Base-by-base conservation (phyloP, 92 coral and sea anemone species). In the Phenganax marumi region DNA sequence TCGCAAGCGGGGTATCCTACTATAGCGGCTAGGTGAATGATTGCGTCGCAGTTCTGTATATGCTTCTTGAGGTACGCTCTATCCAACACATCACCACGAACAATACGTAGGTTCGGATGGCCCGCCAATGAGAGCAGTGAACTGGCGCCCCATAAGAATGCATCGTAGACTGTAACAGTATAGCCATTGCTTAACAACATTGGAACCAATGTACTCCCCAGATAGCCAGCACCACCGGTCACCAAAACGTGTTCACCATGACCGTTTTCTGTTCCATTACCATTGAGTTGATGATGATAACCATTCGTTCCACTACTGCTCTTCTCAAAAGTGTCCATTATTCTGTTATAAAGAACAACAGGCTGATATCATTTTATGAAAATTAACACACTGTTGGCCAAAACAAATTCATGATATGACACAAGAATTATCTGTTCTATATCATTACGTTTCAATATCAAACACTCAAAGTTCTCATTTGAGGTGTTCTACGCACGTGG, bases 1-100 rank as follows among this genome's bases (percentile, higher is more conserved):
- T 93, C 97, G 48, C 97, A 93, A n/a, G 97, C 97, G 12, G 97
- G 97, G 69, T 93, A 93, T 0, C 97, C 97, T 0, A 93, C 97
- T 14, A 91, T 91, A 7, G 97, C 90, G 19, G 97, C 97, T 50
- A 93, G 86, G 75, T 91, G 97, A 23, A 93, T 85, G 51, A 93
- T 77, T 7, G 84, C 84, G 24, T 90, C 91, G 69, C 97, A 91
- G 52, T 73, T 76, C 6, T 84, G 81, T 75, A 93, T 87, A 54
- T 79, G 77, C 72, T 85, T 65, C 55, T 82, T 77, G 22, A 93
- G 86, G 24, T 88, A 86, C 4, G 71, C 76, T 12, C 70, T 77
- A 80, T 93, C 97, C 64, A 93, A 79, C 26, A 93, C 89, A 62
- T 93, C 91, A 18, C 97, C 97, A 46, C 79, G 88, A 72, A 91